Conservation (phyloP, 2,797 vertebrate genomes). For the Tapirus indicus region DNA sequence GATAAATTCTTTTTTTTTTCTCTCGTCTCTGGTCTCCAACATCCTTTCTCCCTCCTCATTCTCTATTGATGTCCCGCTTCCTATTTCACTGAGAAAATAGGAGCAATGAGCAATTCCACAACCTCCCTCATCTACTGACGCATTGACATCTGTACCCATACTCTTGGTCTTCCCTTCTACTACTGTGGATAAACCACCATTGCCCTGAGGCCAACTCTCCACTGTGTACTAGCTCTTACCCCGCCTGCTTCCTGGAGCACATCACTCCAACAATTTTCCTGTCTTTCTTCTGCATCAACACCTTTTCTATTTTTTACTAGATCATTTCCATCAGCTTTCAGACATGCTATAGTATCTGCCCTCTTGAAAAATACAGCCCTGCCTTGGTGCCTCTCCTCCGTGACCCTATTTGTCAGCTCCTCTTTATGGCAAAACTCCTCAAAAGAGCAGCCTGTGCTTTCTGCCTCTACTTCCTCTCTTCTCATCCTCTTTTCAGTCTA, state of each 20-base stretch:
- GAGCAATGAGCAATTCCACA: not conserved
- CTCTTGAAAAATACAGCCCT: not conserved
- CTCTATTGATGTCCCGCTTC: slow-evolving; percentile 6
- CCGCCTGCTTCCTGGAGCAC: not conserved
- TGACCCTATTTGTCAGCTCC: not conserved
- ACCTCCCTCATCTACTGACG: not conserved
- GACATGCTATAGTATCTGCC: not conserved
- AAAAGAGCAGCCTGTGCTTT: not conserved
- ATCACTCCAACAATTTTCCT: not conserved
- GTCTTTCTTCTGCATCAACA: not conserved
- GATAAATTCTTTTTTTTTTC: not conserved
- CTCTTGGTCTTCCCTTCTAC: not conserved
- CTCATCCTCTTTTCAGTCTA: not conserved
- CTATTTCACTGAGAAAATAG: slow-evolving; percentile 43
- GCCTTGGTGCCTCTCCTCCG: not conserved
- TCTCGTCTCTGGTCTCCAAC: not conserved
- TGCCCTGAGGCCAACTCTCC: not conserved
- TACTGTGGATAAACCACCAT: not conserved
- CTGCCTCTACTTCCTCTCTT: not conserved
- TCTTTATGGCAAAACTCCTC: not conserved
- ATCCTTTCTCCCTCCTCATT: not conserved
- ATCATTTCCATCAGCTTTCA: not conserved
- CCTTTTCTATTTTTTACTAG: not conserved
- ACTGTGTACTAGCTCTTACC: not conserved
- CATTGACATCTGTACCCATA: not conserved